Evolutionary conservation across 2,113 vertebrate genomes (phyloP).

Genomic region (Ia io): DNA sequence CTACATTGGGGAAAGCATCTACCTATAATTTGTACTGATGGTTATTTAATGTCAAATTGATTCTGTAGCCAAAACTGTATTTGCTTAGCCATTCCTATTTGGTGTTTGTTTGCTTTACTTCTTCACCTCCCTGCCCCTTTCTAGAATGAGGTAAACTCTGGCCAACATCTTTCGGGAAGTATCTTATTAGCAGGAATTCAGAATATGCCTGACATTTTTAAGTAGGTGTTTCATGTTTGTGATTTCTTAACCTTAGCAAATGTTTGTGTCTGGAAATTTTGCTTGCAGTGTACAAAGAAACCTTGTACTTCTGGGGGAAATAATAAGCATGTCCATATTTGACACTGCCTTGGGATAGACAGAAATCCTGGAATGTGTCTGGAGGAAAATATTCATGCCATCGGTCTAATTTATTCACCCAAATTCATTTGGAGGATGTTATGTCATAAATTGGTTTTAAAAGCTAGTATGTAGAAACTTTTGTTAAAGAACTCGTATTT

Average conservation of each 20-base stretch:
- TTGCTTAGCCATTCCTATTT: neutral
- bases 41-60: neutral
- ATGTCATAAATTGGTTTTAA: neutral
- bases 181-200: neutral
- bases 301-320: neutral
- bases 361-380: neutral
- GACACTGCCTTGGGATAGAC: neutral
- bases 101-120: neutral
- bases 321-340: neutral
- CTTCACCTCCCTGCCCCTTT: neutral
- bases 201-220: slow-evolving; percentile 8
- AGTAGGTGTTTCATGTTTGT: slow-evolving; percentile 30
- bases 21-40: neutral
- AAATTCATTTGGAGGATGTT: neutral
- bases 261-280: slow-evolving; percentile 69
- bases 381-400: neutral
- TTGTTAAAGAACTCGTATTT: neutral
- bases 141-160: neutral
- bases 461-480: neutral
- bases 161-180: slow-evolving; percentile 25
- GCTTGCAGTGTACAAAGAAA: slow-evolving; percentile 47
- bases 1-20: neutral
- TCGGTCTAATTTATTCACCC: neutral
- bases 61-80: neutral
- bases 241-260: slow-evolving; percentile 57